Evolutionary conservation across 2,797 vertebrate genomes (phyloP).

Genomic region (Sylvilagus floridanus): DNA sequence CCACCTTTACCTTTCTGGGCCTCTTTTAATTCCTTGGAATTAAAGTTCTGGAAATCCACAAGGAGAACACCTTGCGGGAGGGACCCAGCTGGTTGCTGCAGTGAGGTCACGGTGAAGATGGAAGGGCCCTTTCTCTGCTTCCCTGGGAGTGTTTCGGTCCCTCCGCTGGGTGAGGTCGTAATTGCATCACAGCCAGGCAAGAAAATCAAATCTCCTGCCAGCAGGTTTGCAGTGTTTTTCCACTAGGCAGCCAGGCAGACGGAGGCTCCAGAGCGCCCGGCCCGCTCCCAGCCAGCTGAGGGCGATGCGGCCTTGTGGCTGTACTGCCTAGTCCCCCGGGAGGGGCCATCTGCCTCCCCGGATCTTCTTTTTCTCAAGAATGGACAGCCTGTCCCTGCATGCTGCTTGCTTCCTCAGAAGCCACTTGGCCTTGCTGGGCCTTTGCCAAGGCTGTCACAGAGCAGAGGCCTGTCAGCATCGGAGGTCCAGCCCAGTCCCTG

Average conservation of each 20-base stretch:
- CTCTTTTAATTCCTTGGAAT: constrained; percentile 16
- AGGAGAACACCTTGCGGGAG: neutral
- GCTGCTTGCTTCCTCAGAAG: neutral
- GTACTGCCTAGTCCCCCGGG: neutral
- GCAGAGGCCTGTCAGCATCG: neutral
- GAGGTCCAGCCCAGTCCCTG: neutral
- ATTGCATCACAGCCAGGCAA: constrained; percentile 4
- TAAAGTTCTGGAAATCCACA: neutral
- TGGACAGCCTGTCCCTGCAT: neutral
- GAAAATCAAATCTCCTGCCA: constrained; percentile 28
- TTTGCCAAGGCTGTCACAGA: neutral
- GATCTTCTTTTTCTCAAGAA: constrained; percentile 17
- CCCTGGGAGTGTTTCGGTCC: neutral
- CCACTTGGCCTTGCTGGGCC: neutral
- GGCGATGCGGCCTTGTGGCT: neutral
- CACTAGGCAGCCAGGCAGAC: neutral
- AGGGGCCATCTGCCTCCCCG: neutral
- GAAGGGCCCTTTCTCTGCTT: neutral
- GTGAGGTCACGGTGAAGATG: neutral
- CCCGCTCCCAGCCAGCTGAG: fast-evolving
- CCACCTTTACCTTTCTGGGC: neutral
- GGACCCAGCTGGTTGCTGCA: neutral
- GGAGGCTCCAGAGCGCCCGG: neutral
- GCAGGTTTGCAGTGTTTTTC: constrained; percentile 23
- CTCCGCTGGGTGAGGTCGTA: neutral